Evolutionary conservation across 2,797 vertebrate genomes (phyloP).

Genomic region (Sarcoramphus papa): DNA sequence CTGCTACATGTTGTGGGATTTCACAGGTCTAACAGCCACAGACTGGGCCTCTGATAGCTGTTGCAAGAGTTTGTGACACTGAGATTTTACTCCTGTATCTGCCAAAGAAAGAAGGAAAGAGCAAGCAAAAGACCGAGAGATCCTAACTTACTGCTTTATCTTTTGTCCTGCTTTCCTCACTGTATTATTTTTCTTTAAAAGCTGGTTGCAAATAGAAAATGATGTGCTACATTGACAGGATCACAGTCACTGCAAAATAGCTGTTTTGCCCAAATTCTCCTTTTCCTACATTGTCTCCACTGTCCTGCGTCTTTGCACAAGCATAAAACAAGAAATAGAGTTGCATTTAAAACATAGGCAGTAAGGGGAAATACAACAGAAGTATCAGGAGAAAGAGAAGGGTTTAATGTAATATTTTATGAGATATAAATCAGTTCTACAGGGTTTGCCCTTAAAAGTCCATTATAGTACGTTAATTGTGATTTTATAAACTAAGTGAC

Average conservation of each 20-base stretch:
- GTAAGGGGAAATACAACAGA: not conserved
- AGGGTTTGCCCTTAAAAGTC: slow-evolving; percentile 42
- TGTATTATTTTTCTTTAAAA: not conserved
- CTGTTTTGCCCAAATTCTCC: not conserved
- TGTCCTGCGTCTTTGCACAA: not conserved
- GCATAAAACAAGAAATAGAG: not conserved
- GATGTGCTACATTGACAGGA: not conserved
- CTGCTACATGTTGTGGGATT: not conserved
- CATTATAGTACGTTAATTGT: slow-evolving; percentile 39
- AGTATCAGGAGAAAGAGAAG: not conserved
- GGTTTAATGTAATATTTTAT: slow-evolving; percentile 19
- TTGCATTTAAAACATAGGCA: not conserved
- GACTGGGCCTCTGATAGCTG: not conserved
- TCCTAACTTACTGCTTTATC: not conserved
- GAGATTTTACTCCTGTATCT: not conserved
- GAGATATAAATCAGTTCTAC: slow-evolving; percentile 46
- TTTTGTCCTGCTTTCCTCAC: not conserved
- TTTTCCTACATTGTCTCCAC: not conserved
- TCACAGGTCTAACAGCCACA: not conserved
- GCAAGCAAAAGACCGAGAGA: not conserved
- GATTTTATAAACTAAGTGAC: slow-evolving; percentile 47
- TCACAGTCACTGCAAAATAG: not conserved
- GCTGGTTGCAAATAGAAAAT: not conserved
- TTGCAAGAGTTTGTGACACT: not conserved
- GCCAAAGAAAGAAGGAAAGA: not conserved